A percentile compares a stretch with the other conserved stretches of the same genome.
phyloP scores from a whole-genome alignment of 1,140 invertebrate genomes.

The Hestina assimilis region DNA sequence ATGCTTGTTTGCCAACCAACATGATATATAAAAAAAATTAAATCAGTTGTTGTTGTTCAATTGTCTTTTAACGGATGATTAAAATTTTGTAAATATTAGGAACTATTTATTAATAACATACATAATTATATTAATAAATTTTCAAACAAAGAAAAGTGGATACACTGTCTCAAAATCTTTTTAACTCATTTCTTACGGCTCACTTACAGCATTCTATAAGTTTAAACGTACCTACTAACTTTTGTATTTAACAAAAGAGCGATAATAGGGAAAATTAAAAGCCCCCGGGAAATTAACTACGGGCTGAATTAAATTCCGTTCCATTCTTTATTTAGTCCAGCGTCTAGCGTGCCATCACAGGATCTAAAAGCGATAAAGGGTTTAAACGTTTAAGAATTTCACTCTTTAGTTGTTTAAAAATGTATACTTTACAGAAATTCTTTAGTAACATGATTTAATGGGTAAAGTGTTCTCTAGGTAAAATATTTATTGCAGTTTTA shows the following conservation, averaged over 20 bases:
- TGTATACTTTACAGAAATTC: not conserved
- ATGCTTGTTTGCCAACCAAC: too few species aligned
- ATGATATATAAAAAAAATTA: too few species aligned
- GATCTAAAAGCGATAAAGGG: slow-evolving; percentile 17
- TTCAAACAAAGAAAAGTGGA: too few species aligned
- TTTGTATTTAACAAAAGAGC: slow-evolving; percentile 33
- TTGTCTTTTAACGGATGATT: too few species aligned
- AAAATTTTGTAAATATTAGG: too few species aligned
- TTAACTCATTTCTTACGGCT: too few species aligned
- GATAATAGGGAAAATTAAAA: slow-evolving; percentile 57
- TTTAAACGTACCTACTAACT: slow-evolving; percentile 15
- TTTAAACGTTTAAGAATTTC: slow-evolving; percentile 16
- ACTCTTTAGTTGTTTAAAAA: not conserved
- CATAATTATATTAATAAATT: too few species aligned
- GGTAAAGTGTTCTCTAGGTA: too few species aligned
- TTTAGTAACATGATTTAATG: not conserved
- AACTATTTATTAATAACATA: too few species aligned
- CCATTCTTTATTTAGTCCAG: slow-evolving; percentile 52
- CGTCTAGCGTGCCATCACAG: slow-evolving; percentile 12
- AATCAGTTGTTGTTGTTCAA: too few species aligned
- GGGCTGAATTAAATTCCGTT: slow-evolving; percentile 52
- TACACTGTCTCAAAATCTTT: too few species aligned
- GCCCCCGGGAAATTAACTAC: slow-evolving; percentile 61
- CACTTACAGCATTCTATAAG: too few species aligned
- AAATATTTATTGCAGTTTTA: not conserved